phyloP scores from a whole-genome alignment of 2,797 vertebrate genomes.

The Chrysocyon brachyurus region DNA sequence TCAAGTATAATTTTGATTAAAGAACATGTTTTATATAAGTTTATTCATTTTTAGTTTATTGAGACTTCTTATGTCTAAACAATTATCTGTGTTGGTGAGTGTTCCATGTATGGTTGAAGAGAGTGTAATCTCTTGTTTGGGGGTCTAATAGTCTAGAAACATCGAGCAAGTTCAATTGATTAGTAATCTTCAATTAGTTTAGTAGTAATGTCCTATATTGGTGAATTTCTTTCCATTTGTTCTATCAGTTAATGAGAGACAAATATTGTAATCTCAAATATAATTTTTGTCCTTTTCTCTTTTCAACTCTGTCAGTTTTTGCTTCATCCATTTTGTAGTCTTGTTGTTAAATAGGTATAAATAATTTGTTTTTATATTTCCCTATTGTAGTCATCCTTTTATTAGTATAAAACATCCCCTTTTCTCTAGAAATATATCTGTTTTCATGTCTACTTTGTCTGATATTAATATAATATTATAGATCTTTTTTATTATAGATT shows the following conservation, averaged over 20 bases:
- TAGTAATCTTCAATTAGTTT: background rate
- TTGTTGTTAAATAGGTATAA: background rate
- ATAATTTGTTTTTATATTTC: background rate
- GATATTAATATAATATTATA: background rate
- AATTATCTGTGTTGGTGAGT: background rate
- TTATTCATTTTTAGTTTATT: background rate
- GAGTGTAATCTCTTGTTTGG: background rate
- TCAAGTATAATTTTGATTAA: background rate
- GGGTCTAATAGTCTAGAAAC: background rate
- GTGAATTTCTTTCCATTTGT: background rate
- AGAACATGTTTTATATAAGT: background rate
- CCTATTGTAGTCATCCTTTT: background rate
- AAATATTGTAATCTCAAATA: background rate
- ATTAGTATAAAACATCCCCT: background rate
- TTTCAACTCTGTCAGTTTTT: background rate
- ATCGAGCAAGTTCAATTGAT: background rate
- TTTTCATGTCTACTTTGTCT: background rate
- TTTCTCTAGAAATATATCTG: background rate
- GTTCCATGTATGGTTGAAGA: background rate
- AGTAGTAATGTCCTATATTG: background rate
- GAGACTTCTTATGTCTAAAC: background rate
- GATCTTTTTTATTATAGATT: background rate
- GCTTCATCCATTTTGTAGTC: background rate
- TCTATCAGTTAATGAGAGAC: background rate
- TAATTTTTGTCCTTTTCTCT: background rate